Evolutionary conservation across 2,797 vertebrate species (phyloP), one percentile per base, ranked within the genome.

Genomic region (Diplodus sargus): DNA sequence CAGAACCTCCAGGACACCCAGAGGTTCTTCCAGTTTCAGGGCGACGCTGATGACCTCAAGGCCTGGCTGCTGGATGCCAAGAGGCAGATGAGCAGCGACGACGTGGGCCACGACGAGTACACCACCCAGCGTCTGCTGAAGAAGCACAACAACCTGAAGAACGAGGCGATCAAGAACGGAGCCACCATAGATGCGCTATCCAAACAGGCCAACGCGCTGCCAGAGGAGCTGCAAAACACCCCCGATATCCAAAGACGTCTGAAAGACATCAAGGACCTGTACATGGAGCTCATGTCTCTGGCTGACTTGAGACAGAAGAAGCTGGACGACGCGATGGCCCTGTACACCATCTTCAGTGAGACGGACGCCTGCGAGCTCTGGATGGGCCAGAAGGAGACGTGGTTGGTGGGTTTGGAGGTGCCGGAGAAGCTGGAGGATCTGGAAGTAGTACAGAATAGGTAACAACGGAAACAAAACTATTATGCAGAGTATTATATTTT

Each of bases 381-480:
- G 97, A 99, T 99, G 97, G 95, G 94, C 0, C 96, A 98, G 91
- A 99, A 99, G 87, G 97, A 97, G 94, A 98, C 97, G 47, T 99
- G 98, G 98, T 86, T 99, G 90, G 92, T 95, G 43, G 95, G 94
- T 15, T 92, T 97, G 84, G 96, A 98, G 62, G 97, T 97, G 70
- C 98, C 98, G 0, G 95, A 97, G 63, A 97, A 95, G 0, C 91
- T 99, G 91, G 98, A 99, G 88, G 98, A 99, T 82, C 93, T 99
- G 93, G 97, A 99, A 56, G 96, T 99, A 0, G 96, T 97, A 0
- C 97, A 98, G 88, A 99, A 97, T 90, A 97, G 98, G 98, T 99
- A 93, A 5, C n/a, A n/a, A 12, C 23, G 25, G 39, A 58, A 66
- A 51, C 34, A 42, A 63, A 18, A 0, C 54, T 12, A 25, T 53